Conservation (phyloP, 1,140 invertebrate genomes). For the Diuraphis noxia region DNA sequence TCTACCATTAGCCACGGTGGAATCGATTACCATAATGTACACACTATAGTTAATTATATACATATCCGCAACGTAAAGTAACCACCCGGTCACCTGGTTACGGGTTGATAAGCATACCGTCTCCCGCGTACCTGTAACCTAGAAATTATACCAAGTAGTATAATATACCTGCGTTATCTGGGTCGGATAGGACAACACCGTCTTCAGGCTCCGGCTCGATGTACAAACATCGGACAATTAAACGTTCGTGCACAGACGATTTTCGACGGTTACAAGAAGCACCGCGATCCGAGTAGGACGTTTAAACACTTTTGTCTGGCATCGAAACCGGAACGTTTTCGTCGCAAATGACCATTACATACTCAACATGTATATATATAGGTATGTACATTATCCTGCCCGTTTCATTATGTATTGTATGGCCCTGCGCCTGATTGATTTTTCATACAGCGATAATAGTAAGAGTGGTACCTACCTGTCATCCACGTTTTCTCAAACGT, state of each 20-base stretch:
- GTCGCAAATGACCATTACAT: background rate
- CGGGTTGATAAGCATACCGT: background rate
- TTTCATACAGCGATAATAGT: background rate
- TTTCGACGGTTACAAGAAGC: background rate
- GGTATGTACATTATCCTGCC: background rate
- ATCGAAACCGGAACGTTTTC: background rate
- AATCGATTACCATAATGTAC: slow-evolving; percentile 27
- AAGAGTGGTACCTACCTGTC: background rate
- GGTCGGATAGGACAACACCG: background rate
- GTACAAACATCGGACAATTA: slow-evolving; percentile 13
- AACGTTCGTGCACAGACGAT: background rate
- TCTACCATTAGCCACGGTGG: background rate
- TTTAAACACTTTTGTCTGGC: background rate
- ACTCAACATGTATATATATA: background rate
- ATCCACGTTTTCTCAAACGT: background rate
- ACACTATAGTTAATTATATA: background rate
- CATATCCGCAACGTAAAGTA: background rate
- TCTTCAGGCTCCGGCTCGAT: background rate
- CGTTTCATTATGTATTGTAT: background rate
- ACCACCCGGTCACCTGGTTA: slow-evolving; percentile 31
- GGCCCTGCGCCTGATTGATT: background rate
- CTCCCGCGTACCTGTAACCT: slow-evolving; percentile 25
- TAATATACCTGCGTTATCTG: background rate
- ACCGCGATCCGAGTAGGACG: background rate
- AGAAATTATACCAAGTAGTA: slow-evolving; percentile 5